Evolutionary conservation across 2,797 vertebrate genomes (phyloP), one percentile per base, ranked within the genome.

Genomic region (Pangasius larnaudii): DNA sequence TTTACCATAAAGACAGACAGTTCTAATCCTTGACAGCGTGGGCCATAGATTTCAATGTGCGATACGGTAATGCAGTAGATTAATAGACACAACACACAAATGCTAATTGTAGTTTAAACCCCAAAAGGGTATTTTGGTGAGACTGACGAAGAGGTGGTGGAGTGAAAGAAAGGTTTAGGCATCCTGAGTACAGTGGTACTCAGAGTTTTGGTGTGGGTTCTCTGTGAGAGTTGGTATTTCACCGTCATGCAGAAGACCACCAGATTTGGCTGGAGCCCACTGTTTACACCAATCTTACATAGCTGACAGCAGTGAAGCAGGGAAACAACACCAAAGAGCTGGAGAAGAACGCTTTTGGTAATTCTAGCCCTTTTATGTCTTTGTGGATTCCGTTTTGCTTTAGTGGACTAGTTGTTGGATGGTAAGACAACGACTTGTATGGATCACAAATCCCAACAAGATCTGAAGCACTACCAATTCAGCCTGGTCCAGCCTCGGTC

Each of bases 1-100:
- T 84, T 69, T 69, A 11, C 82, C 10, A 24, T 67, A 24, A 69
- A 33, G n/a, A 51, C 63, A 69, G 61, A 84, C n/a, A 84, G 63
- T 67, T 67, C 82, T 22, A 69, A 69, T 18, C 36, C 58, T 46
- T 49, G 33, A 84, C n/a, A 84, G 16, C n/a, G 53, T 53, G 49
- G 49, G 46, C 11, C 19, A 36, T 24, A 53, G 46, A 36, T 69
- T 53, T 69, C 39, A 36, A 6, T 49, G 11, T 46, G 58, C 2
- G 9, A 30, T 30, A 42, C 2, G 27, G 39, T 67, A 49, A 69
- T 51, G 6, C 10, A 69, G 19, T 69, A 53, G 65, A 69, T 53
- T 67, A 51, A 69, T 69, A 84, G 30, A 33, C n/a, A 27, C n/a
- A 51, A 19, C 63, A 36, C 63, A 33, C 63, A 69, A 33, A 46